Evolutionary conservation across 2,113 vertebrate species (phyloP), one percentile per base, ranked within the genome.

Genomic region (Ginglymostoma cirratum): DNA sequence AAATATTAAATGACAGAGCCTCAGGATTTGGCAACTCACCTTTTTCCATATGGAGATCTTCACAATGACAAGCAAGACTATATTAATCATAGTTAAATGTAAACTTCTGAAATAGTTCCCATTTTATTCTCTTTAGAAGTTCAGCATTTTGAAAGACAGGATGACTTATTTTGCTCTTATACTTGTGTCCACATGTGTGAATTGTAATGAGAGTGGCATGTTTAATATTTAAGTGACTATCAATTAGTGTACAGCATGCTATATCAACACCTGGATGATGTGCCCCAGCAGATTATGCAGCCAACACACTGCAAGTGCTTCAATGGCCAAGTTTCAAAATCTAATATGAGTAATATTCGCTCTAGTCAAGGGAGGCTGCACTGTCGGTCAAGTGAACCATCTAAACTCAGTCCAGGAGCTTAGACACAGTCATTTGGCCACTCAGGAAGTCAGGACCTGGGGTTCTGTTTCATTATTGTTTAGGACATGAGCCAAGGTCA

Each of bases 21-120:
- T 17, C 34, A 55, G 45, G 48, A 89, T 55, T 61, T 89, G 86
- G 8, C 30, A 52, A 89, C 27, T 89, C n/a, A 24, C 6, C 17
- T 89, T 89, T 89, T 89, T 12, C 86, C 87, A 65, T 65, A 52
- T 65, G 55, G 87, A 90, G 87, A 92, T 92, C 89, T 92, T 65
- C 55, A 89, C 55, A n/a, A 2, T 92, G 89, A n/a, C 89, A 65
- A 66, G 55, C 24, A 66, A 66, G 89, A 3, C 30, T 66, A 38
- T 38, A 2, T 38, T 66, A 38, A 92, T 92, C 55, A 38, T 34
- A 66, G 61, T 65, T 65, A 65, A 92, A 38, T n/a, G 6, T 65
- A 92, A 92, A 65, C n/a, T 38, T 0, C 55, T 65, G 34, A 92
- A 92, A 92, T n/a, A n/a, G n/a, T 17, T 65, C 55, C 65, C 55